A percentile compares a stretch with the other conserved stretches of the same genome.
These are phyloP conservation scores for Eupithecia pulchellata DNA, from an alignment of 2,888 invertebrate species.

Conservation along the genomic window DNA sequence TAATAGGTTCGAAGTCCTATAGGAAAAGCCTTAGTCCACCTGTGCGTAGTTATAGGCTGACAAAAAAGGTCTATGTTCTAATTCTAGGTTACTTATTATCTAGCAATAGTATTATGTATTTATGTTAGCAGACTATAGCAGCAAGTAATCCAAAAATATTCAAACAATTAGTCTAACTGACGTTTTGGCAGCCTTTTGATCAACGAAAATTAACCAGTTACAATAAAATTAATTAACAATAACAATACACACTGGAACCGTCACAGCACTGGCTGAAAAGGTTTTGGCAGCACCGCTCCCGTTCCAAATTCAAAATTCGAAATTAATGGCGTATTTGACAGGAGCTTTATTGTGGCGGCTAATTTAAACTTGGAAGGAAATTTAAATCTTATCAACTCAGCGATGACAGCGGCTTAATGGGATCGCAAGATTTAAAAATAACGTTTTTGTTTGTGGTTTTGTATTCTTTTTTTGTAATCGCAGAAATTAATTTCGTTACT, in stretches of 20 bases:
- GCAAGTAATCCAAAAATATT: background rate
- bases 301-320: constrained; percentile 80
- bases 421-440: constrained; percentile 76
- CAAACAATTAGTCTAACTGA: background rate
- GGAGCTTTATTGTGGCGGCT: constrained; percentile 82
- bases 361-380: constrained; percentile 56
- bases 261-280: constrained; percentile 42
- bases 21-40: background rate
- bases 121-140: background rate
- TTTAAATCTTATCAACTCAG: constrained; percentile 80
- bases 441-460: constrained; percentile 61
- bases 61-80: too few species aligned
- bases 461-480: constrained; percentile 55
- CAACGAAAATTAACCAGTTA: background rate
- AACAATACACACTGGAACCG: constrained; percentile 11
- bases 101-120: too few species aligned
- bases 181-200: constrained; percentile 11
- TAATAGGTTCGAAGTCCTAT: too few species aligned
- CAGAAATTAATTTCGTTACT: constrained; percentile 52
- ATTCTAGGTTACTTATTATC: too few species aligned
- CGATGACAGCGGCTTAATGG: constrained; percentile 84
- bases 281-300: constrained; percentile 64
- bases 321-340: constrained; percentile 85
- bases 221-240: constrained; percentile 17
- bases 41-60: too few species aligned